phyloP scores from a whole-genome alignment of 2,888 invertebrate species.

The Troides aeacus region DNA sequence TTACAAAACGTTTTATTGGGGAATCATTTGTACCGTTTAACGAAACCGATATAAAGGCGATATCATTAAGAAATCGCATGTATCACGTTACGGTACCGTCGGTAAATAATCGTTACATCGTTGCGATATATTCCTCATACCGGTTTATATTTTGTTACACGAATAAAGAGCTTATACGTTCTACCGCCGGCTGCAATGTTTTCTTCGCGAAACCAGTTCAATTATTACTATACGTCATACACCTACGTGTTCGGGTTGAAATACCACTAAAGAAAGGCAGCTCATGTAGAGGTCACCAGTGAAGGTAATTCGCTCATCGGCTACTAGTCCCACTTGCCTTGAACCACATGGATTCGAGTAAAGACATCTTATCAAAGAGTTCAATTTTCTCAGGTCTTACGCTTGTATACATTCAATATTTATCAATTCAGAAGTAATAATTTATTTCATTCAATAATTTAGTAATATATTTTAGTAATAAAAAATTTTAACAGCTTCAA shows the following conservation, averaged over 20 bases:
- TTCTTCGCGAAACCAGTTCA: slow-evolving; percentile 51
- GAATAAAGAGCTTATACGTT: slow-evolving; percentile 31
- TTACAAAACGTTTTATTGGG: neutral
- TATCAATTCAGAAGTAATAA: too few species aligned
- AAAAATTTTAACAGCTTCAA: neutral
- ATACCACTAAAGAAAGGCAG: slow-evolving; percentile 60
- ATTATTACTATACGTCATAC: slow-evolving; percentile 37
- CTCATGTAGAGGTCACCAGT: slow-evolving; percentile 55
- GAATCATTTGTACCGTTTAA: slow-evolving; percentile 10
- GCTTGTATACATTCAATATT: neutral
- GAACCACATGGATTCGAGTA: slow-evolving; percentile 57
- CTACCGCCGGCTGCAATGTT: slow-evolving; percentile 34
- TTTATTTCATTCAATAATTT: too few species aligned
- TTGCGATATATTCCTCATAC: slow-evolving; percentile 21
- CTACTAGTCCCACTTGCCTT: slow-evolving; percentile 59
- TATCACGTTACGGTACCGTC: slow-evolving; percentile 20
- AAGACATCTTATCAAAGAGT: slow-evolving; percentile 39
- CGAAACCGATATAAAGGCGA: neutral
- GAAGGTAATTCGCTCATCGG: slow-evolving; percentile 66
- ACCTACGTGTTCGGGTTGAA: slow-evolving; percentile 47
- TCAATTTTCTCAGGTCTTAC: neutral
- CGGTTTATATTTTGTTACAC: slow-evolving; percentile 21
- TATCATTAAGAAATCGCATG: slow-evolving; percentile 20
- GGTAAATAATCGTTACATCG: slow-evolving; percentile 13
- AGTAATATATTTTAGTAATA: too few species aligned